Conservation (phyloP, 2,113 vertebrate genomes). For the Puntigrus tetrazona region DNA sequence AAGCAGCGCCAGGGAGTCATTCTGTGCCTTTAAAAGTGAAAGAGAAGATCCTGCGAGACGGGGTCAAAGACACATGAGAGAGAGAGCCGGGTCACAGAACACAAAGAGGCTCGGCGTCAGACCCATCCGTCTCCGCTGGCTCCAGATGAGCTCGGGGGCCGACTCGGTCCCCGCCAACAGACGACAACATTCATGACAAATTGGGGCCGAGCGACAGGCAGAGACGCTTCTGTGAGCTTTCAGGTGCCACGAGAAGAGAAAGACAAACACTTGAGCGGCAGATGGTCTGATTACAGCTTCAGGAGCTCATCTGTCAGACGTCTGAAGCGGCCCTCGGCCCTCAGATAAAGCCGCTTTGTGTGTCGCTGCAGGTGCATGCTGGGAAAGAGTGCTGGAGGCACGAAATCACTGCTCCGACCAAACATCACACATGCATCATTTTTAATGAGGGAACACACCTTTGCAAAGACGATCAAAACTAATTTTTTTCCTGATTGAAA, state of each 20-base stretch:
- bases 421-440: too few relatives aligned
- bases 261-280: slow-evolving; percentile 56
- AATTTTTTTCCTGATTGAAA: too few relatives aligned
- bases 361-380: too few relatives aligned
- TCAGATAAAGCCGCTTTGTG: slow-evolving; percentile 45
- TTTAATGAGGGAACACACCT: too few relatives aligned
- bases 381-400: too few relatives aligned
- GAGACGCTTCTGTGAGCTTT: slow-evolving; percentile 54
- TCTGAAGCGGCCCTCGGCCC: not conserved
- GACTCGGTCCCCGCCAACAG: slow-evolving; percentile 23
- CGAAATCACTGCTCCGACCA: too few relatives aligned
- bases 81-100: not conserved
- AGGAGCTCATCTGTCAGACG: slow-evolving; percentile 52
- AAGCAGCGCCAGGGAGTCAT: not conserved
- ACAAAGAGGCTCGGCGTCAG: slow-evolving; percentile 52
- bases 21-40: too few relatives aligned
- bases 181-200: slow-evolving; percentile 60
- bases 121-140: slow-evolving; percentile 69
- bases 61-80: not conserved
- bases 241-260: slow-evolving; percentile 53
- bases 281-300: slow-evolving; percentile 47
- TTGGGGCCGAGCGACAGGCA: slow-evolving; percentile 57
- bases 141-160: slow-evolving; percentile 40
- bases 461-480: too few relatives aligned
- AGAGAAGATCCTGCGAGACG: too few relatives aligned